These are phyloP conservation scores for Onthophagus taurus DNA, from an alignment of 1,140 invertebrate species.

Conservation along the genomic window DNA sequence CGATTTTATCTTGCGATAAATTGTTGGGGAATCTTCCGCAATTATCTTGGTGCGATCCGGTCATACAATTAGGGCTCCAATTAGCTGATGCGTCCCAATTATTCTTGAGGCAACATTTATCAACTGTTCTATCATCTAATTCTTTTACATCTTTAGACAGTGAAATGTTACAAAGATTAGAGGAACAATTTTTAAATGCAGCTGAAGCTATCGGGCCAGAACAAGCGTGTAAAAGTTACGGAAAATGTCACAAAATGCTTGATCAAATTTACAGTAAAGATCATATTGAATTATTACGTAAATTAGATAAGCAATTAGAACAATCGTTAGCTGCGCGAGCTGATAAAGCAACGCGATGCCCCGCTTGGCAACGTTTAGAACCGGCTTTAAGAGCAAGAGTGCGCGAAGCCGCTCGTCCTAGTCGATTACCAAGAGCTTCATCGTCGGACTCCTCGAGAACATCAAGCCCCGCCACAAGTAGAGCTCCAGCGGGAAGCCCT, in stretches of 20 bases:
- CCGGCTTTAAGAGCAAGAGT: constrained; percentile 35
- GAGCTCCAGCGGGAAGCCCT: constrained; percentile 38
- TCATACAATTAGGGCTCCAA: constrained; percentile 55
- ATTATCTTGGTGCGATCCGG: constrained; percentile 62
- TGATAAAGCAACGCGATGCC: constrained; percentile 49
- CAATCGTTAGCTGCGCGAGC: constrained; percentile 53
- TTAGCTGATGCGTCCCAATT: constrained; percentile 53
- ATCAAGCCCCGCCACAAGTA: constrained; percentile 55
- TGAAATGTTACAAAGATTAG: constrained; percentile 37
- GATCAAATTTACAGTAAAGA: constrained; percentile 26
- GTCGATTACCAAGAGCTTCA: constrained; percentile 38
- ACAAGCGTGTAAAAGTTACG: constrained; percentile 60
- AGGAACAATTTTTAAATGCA: constrained; percentile 54
- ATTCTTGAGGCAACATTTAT: constrained; percentile 54
- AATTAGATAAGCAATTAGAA: constrained; percentile 45
- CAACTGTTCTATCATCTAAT: constrained; percentile 51
- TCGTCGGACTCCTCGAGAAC: constrained; percentile 54
- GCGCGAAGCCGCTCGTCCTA: constrained; percentile 3
- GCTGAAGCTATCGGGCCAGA: constrained; percentile 55
- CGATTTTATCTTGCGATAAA: constrained; percentile 59
- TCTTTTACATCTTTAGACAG: constrained; percentile 53
- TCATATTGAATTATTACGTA: constrained; percentile 31
- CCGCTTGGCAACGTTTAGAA: constrained; percentile 55
- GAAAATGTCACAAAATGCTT: constrained; percentile 35
- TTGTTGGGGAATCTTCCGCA: constrained; percentile 55